A percentile compares a stretch with the other conserved stretches of the same genome.
These are phyloP conservation scores for Callaeas wilsoni DNA, from an alignment of 2,113 vertebrate species.

Conservation along the genomic window DNA sequence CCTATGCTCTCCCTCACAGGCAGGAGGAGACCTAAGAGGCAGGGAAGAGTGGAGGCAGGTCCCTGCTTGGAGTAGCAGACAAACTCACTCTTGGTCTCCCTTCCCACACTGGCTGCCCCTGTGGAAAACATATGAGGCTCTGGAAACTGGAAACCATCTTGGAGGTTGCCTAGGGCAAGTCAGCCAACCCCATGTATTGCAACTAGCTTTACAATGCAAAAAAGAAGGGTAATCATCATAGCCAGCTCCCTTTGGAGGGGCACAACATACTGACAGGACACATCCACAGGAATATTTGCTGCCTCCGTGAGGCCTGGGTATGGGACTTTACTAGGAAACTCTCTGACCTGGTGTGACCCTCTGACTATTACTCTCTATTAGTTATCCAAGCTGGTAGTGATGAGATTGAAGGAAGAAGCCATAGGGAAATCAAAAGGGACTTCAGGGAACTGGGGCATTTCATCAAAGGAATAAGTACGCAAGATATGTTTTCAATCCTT, in stretches of 20 bases:
- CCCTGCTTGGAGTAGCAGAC: background rate
- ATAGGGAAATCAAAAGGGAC: background rate
- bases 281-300: background rate
- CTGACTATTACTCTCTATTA: background rate
- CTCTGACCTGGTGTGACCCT: background rate
- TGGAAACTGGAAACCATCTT: background rate
- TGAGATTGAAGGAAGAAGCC: background rate
- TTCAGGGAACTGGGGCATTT: background rate
- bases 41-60: background rate
- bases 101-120: background rate
- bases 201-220: background rate
- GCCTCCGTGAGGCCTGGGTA: background rate
- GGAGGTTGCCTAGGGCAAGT: background rate
- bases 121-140: background rate
- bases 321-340: background rate
- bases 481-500: background rate
- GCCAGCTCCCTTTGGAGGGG: background rate
- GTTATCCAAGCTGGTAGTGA: background rate
- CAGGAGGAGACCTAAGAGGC: background rate
- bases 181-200: background rate
- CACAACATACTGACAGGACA: too few relatives aligned
- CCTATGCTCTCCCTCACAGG: background rate
- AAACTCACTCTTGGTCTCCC: background rate
- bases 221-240: fast-evolving
- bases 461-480: background rate